Percentiles rank a stretch among this genome's conserved stretches.
Conservation (phyloP, 2,888 invertebrate genomes). For the Drosophila melanosoma region DNA sequence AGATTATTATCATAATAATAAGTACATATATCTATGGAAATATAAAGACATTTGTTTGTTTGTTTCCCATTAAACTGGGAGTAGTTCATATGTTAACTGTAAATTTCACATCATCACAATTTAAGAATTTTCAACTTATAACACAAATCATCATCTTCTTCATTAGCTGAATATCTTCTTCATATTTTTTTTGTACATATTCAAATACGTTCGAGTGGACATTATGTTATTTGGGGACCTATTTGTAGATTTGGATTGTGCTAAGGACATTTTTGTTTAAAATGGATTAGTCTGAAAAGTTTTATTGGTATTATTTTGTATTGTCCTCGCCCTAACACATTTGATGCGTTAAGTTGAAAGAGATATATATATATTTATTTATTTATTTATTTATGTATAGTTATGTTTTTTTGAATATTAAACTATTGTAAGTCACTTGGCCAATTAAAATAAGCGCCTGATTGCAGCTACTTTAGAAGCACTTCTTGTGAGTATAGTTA, state of each 20-base stretch:
- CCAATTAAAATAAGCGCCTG: constrained; percentile 51
- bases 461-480: constrained; percentile 54
- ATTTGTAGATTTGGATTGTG: constrained; percentile 44
- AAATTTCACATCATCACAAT: constrained; percentile 86
- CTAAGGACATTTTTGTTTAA: constrained; percentile 16
- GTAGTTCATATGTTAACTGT: constrained; percentile 85
- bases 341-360: constrained; percentile 67
- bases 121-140: constrained; percentile 79
- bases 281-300: constrained; percentile 17
- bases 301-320: constrained; percentile 35
- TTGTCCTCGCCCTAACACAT: constrained; percentile 71
- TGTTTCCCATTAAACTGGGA: constrained; percentile 84
- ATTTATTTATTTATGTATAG: constrained; percentile 7
- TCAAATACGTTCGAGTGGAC: constrained; percentile 35
- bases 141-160: constrained; percentile 37
- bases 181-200: constrained; percentile 35
- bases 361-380: constrained; percentile 15
- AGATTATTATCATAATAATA: constrained; percentile 61
- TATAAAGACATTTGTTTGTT: constrained; percentile 80
- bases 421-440: constrained; percentile 64
- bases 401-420: constrained; percentile 31
- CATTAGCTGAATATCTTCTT: constrained; percentile 22
- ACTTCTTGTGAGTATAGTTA: constrained; percentile 41
- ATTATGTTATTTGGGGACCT: constrained; percentile 5
- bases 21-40: constrained; percentile 66